Conservation (phyloP, 1,140 invertebrate species). For the Nephila pilipes region DNA sequence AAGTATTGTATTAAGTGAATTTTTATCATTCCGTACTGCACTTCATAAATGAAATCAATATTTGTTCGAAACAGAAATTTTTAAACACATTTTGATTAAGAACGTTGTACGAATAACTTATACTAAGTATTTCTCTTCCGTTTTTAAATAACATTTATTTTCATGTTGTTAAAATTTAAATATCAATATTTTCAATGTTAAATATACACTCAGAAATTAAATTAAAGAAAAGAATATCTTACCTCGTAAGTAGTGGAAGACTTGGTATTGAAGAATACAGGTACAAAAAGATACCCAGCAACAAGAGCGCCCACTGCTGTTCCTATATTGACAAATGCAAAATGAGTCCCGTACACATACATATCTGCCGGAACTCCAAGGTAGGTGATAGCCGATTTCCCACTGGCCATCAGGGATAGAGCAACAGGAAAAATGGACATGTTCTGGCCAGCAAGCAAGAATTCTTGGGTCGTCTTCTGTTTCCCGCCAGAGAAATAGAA, state of each 20-base stretch:
- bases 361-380: conserved; percentile 93
- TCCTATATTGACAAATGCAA: conserved; percentile 90
- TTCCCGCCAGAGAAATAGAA: conserved; percentile 92
- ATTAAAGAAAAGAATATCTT: conserved; percentile 9
- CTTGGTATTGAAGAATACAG: conserved; percentile 93
- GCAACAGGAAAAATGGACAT: conserved; percentile 90
- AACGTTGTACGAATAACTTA: too few species aligned
- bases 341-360: conserved; percentile 89
- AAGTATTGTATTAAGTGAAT: too few species aligned
- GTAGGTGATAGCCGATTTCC: conserved; percentile 96
- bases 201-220: not conserved
- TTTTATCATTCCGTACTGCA: too few species aligned
- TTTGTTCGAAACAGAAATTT: too few species aligned
- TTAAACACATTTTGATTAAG: too few species aligned
- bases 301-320: conserved; percentile 91
- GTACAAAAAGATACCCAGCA: conserved; percentile 90
- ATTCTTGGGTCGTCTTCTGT: conserved; percentile 93
- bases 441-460: conserved; percentile 89
- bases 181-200: too few species aligned
- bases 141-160: too few species aligned
- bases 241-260: conserved; percentile 92
- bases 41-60: too few species aligned
- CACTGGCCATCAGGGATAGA: conserved; percentile 93
- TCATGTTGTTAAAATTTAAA: too few species aligned
- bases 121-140: too few species aligned